phyloP scores from a whole-genome alignment of 2,797 vertebrate genomes.

The Danio jaintianensis region DNA sequence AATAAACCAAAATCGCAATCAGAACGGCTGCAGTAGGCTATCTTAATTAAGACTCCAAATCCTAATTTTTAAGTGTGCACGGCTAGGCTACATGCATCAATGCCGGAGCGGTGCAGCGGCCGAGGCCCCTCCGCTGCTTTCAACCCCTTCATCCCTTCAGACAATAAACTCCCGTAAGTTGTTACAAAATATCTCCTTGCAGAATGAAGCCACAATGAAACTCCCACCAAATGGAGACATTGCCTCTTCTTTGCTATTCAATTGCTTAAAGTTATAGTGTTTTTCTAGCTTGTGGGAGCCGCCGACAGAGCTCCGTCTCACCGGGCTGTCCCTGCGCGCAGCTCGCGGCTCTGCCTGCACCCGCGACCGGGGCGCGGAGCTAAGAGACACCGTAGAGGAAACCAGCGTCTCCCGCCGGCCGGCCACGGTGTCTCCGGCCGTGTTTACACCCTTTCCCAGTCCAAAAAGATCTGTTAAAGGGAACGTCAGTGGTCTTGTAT shows the following conservation, averaged over 20 bases:
- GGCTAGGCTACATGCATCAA: neutral
- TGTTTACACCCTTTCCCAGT: neutral
- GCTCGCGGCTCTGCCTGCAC: conserved; percentile 74
- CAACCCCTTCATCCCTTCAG: conserved; percentile 28
- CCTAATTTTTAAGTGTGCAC: neutral
- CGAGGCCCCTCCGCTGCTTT: conserved; percentile 27
- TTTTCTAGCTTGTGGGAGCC: neutral
- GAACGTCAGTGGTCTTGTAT: neutral
- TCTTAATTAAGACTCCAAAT: neutral
- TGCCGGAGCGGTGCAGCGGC: neutral
- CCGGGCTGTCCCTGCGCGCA: conserved; percentile 69
- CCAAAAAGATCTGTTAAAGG: neutral
- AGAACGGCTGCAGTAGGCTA: neutral
- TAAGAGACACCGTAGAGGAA: conserved; percentile 83
- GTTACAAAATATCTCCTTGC: conserved; percentile 9
- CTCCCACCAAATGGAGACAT: neutral
- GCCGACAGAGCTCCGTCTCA: conserved; percentile 44
- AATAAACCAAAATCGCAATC: neutral
- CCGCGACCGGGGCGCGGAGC: conserved; percentile 72
- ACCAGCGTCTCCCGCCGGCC: conserved; percentile 72
- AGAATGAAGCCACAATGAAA: conserved; percentile 8
- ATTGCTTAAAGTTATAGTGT: neutral
- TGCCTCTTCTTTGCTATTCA: neutral
- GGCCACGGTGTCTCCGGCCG: conserved; percentile 68
- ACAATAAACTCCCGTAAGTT: conserved; percentile 27